phyloP scores from a whole-genome alignment of 2,113 vertebrate genomes.

The Anarrhichthys ocellatus region DNA sequence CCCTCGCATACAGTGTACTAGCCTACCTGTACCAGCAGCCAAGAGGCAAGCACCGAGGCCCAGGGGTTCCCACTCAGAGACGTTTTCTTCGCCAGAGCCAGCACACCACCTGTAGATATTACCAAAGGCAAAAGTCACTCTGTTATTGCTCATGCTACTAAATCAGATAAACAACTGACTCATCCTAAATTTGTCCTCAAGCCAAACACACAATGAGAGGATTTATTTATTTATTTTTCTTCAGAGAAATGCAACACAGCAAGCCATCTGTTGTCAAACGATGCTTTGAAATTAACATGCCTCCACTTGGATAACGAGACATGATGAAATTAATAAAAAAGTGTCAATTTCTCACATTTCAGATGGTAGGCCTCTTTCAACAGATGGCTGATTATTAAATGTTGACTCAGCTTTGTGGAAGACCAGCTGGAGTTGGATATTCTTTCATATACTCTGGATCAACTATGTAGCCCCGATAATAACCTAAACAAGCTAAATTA shows the following conservation, averaged over 20 bases:
- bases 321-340: conserved; percentile 66
- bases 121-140: conserved; percentile 47
- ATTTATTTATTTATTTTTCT: conserved; percentile 14
- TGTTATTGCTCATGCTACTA: conserved; percentile 31
- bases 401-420: conserved; percentile 43
- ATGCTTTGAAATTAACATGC: conserved; percentile 56
- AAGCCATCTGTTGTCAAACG: conserved; percentile 66
- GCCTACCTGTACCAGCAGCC: conserved; percentile 78
- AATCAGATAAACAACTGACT: conserved; percentile 67
- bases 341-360: conserved; percentile 55
- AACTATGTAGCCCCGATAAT: conserved; percentile 30
- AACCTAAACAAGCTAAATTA: conserved; percentile 13
- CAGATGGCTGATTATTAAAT: conserved; percentile 56
- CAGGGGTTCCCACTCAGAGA: conserved; percentile 85
- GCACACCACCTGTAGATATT: conserved; percentile 74
- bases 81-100: conserved; percentile 82
- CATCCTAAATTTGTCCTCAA: conserved; percentile 37
- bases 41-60: conserved; percentile 78
- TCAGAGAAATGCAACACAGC: conserved; percentile 55
- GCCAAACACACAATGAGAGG: conserved; percentile 50
- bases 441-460: conserved; percentile 16
- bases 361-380: conserved; percentile 37
- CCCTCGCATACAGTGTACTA: too few species aligned
- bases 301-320: conserved; percentile 46
- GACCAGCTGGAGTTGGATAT: conserved; percentile 46